These are phyloP conservation scores for Sminthurides aquaticus DNA, from an alignment of 2,888 invertebrate genomes.

Conservation along the genomic window DNA sequence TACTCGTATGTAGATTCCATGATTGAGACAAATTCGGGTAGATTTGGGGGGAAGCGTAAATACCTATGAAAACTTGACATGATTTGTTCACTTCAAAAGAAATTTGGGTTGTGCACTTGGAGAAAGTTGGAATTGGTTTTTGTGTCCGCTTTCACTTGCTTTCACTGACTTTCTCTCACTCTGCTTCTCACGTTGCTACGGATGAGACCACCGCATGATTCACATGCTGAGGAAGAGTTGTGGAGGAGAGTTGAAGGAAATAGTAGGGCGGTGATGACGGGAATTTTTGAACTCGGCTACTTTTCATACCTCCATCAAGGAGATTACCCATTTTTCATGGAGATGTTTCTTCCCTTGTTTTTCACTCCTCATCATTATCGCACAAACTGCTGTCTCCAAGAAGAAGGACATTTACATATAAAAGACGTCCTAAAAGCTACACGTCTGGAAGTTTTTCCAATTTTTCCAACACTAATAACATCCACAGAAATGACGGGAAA, in stretches of 20 bases:
- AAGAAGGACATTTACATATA: neutral
- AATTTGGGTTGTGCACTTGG: neutral
- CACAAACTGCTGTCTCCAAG: neutral
- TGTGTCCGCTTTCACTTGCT: neutral
- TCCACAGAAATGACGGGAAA: too few species aligned
- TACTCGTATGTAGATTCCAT: neutral
- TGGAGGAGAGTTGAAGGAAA: too few species aligned
- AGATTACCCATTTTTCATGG: constrained; percentile 4
- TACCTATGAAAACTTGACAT: neutral
- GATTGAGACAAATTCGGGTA: constrained; percentile 1
- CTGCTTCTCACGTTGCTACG: too few species aligned
- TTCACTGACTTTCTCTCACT: neutral
- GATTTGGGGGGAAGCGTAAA: neutral
- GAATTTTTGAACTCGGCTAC: neutral
- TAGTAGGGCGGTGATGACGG: neutral
- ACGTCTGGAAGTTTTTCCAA: neutral
- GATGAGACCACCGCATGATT: too few species aligned
- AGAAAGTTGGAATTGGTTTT: neutral
- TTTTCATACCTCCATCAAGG: neutral
- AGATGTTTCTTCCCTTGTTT: neutral
- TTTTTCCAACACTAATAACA: neutral
- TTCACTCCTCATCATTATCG: neutral
- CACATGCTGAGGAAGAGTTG: too few species aligned
- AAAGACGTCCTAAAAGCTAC: neutral
- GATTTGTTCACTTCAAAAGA: neutral